Evolutionary conservation across 2,797 vertebrate genomes (phyloP).

Genomic region (Semotilus atromaculatus): DNA sequence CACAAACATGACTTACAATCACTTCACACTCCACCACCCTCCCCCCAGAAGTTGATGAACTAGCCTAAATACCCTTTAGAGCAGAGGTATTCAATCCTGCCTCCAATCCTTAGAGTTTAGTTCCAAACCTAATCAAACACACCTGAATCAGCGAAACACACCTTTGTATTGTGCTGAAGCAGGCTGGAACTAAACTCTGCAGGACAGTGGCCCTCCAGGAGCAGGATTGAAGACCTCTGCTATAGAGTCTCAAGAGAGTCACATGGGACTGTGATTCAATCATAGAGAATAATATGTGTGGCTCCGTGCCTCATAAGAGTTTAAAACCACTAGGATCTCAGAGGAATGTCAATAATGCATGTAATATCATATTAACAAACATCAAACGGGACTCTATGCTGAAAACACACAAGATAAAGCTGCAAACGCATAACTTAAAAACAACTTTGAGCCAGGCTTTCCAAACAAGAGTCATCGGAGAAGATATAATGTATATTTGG

Average conservation of each 20-base stretch:
- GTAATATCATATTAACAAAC: background rate
- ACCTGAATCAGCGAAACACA: no score
- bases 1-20: background rate
- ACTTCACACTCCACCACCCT: conserved; percentile 4
- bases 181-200: no score
- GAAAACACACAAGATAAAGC: background rate
- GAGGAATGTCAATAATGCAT: background rate
- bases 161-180: no score
- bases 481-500: background rate
- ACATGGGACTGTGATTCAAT: conserved; percentile 11
- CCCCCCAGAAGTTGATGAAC: conserved; percentile 22
- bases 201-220: no score
- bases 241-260: background rate
- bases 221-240: no score
- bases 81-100: no score
- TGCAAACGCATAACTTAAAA: background rate
- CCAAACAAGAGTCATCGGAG: background rate
- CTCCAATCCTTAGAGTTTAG: no score
- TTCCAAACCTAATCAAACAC: no score
- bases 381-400: background rate
- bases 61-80: background rate
- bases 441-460: background rate
- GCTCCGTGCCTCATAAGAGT: background rate
- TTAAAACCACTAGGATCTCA: background rate
- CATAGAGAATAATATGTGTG: background rate